Evolutionary conservation across 2,797 vertebrate genomes (phyloP).

Genomic region (Pseudocheirus occidentalis): DNA sequence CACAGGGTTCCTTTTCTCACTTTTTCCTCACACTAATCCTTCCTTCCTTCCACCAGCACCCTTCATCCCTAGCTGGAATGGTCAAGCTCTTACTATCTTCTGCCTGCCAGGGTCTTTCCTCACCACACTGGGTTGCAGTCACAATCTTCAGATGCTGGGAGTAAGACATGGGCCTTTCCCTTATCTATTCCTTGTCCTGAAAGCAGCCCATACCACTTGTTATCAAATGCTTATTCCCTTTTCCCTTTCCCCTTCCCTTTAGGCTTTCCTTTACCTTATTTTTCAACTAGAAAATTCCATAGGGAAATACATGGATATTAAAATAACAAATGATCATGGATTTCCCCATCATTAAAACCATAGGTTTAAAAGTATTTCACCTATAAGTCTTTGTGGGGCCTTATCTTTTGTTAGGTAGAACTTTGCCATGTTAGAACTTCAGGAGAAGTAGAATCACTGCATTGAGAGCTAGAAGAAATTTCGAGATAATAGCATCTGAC

Average conservation of each 20-base stretch:
- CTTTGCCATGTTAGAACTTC: neutral
- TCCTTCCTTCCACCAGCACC: neutral
- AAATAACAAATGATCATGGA: neutral
- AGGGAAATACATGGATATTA: neutral
- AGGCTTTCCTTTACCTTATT: neutral
- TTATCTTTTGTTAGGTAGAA: neutral
- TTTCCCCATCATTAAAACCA: neutral
- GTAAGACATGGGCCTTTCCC: neutral
- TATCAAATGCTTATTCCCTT: neutral
- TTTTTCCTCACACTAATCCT: neutral
- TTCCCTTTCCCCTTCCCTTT: neutral
- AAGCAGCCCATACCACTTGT: neutral
- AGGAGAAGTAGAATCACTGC: neutral
- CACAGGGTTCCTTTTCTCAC: neutral
- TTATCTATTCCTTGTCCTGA: neutral
- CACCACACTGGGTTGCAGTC: neutral
- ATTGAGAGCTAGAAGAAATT: neutral
- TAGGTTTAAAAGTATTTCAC: neutral
- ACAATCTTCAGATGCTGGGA: neutral
- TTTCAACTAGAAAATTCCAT: neutral
- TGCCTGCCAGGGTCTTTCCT: neutral
- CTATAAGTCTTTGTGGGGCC: neutral
- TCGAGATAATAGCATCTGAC: neutral
- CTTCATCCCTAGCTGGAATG: neutral
- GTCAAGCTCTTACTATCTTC: neutral